Percentiles rank a stretch among this genome's conserved stretches.
These are phyloP conservation scores for Dendroctonus valens DNA, from an alignment of 1,140 invertebrate species.

Conservation along the genomic window DNA sequence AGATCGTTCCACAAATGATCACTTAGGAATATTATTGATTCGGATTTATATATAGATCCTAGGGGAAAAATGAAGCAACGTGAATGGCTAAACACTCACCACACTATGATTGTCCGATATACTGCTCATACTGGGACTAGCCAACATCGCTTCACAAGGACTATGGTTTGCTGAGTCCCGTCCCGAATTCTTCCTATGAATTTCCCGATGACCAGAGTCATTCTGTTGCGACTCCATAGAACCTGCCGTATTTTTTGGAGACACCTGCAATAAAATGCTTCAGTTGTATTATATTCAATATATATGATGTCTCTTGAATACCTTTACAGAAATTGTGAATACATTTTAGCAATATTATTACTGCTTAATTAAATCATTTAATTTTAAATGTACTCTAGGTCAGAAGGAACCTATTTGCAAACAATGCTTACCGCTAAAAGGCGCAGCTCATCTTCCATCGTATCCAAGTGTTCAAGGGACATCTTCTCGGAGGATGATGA, in stretches of 20 bases:
- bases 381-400: too few species aligned
- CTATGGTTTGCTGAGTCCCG: constrained; percentile 69
- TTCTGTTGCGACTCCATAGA: constrained; percentile 10
- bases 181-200: constrained; percentile 55
- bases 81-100: constrained; percentile 54
- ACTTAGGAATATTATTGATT: too few species aligned
- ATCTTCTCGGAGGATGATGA: background rate
- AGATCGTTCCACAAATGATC: too few species aligned
- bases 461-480: background rate
- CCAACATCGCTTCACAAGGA: constrained; percentile 63
- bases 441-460: background rate
- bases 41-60: too few species aligned
- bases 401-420: background rate
- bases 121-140: constrained; percentile 62
- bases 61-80: too few species aligned
- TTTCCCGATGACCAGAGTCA: constrained; percentile 45
- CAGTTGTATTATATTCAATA: too few species aligned
- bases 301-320: too few species aligned
- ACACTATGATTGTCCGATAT: constrained; percentile 68
- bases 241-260: background rate
- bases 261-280: too few species aligned
- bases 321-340: too few species aligned
- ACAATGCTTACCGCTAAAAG: background rate
- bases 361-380: too few species aligned
- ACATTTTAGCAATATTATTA: too few species aligned